These are phyloP conservation scores for Zosterops lateralis DNA, from an alignment of 2,113 vertebrate species.

Conservation along the genomic window DNA sequence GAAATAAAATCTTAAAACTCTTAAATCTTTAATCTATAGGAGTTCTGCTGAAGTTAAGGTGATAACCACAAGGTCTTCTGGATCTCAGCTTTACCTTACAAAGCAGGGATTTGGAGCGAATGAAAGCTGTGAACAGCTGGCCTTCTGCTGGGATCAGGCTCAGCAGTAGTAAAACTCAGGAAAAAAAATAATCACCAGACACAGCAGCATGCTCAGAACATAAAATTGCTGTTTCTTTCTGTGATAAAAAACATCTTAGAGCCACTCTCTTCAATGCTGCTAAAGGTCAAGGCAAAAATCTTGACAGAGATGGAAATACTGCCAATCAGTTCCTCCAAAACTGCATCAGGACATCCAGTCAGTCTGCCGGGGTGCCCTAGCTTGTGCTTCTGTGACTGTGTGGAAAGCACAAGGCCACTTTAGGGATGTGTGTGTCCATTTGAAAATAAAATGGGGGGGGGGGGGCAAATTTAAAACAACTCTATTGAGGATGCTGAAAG, in stretches of 20 bases:
- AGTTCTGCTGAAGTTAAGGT: neutral
- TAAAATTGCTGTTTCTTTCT: neutral
- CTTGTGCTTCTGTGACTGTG: accelerated
- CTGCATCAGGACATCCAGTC: neutral
- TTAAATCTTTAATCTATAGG: neutral
- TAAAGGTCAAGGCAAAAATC: neutral
- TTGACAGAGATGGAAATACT: neutral
- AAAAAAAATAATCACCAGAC: neutral
- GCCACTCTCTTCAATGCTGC: neutral
- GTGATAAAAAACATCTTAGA: neutral
- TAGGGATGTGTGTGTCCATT: neutral
- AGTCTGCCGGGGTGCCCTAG: neutral
- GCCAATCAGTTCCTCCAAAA: neutral
- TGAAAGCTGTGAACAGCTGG: neutral
- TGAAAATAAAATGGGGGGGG: neutral
- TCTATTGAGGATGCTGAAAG: neutral
- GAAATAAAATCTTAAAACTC: neutral
- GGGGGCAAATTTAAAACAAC: neutral
- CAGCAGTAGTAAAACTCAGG: neutral
- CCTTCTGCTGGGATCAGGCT: neutral
- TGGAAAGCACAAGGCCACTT: neutral
- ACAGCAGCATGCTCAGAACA: neutral
- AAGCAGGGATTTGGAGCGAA: neutral
- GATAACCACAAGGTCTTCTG: neutral
- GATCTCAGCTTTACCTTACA: neutral